Base-by-base conservation (phyloP, 2,888 invertebrate genomes). In the Creontiades dilutus region DNA sequence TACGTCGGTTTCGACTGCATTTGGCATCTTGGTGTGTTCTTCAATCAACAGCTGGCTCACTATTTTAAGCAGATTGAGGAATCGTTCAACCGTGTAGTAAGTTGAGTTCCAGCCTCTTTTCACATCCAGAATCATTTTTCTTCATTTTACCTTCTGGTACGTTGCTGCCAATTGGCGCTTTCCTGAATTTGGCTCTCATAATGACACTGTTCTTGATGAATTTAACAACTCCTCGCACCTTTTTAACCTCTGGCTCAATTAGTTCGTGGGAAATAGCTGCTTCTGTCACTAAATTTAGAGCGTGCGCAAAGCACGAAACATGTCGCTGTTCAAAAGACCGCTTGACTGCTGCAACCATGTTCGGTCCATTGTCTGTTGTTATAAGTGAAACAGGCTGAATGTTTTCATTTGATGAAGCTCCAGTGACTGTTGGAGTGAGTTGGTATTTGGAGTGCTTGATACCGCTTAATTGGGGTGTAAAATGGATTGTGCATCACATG, bases 301-400 rank as follows among this genome's bases (percentile, higher is more conserved):
- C 92, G 85, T 93, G 93, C 9, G 92, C 93, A 92, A 92, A 93
- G 85, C 93, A 93, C 55, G 92, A 92, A 13, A 93, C 92, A 90
- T 92, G 92, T n/a, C n/a, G n/a, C n/a, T n/a, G n/a, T n/a, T n/a
- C n/a, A n/a, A n/a, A n/a, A n/a, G 37, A 37, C 37, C 37, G 37
- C 37, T 86, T 14, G 23, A 75, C 23, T 13, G 86, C 76, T 13
- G 86, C 68, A 13, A 86, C 86, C 16, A 86, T 75, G 23, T 86
- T 86, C 12, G 86, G 46, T 11, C 86, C 75, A 86, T 86, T 86
- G 75, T 86, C 86, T 78, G 87, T 88, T 3, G 80, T 80, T 4
- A 78, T 55, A 12, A n/a, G n/a, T n/a, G n/a, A n/a, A n/a, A n/a
- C n/a, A n/a, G n/a, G n/a, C n/a, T n/a, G n/a, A n/a, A n/a, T n/a